Conservation (phyloP, 2,113 vertebrate species). For the Atherinomorus stipes region DNA sequence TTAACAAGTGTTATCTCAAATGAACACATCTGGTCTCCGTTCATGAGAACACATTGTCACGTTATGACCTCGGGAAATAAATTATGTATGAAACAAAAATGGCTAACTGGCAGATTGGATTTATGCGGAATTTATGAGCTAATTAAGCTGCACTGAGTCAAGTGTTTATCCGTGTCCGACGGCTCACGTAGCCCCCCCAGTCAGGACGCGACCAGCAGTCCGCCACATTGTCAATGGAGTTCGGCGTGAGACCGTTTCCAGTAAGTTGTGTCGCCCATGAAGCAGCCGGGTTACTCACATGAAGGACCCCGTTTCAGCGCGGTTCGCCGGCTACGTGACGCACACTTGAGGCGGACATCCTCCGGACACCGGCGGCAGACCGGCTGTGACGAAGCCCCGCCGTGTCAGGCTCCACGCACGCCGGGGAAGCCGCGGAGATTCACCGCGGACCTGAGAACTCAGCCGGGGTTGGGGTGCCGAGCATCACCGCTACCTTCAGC, state of each 20-base stretch:
- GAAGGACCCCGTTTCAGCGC: conserved; percentile 55
- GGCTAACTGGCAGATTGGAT: neutral
- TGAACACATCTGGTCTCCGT: no score
- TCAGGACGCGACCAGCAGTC: neutral
- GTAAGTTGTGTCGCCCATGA: conserved; percentile 21
- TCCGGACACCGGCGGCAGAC: conserved; percentile 41
- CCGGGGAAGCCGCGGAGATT: conserved; percentile 36
- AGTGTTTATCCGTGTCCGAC: neutral
- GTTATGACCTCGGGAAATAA: neutral
- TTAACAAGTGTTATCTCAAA: neutral
- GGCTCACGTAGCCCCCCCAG: neutral
- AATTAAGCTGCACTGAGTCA: neutral
- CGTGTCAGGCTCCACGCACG: conserved; percentile 47
- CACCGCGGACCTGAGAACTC: conserved; percentile 47
- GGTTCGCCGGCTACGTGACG: conserved; percentile 55
- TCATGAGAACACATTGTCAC: neutral
- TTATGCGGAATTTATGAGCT: neutral
- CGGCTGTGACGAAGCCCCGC: conserved; percentile 52
- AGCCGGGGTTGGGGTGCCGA: conserved; percentile 55
- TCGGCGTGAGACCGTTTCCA: conserved; percentile 29
- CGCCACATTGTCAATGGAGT: conserved; percentile 33
- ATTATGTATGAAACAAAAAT: neutral
- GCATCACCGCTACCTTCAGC: conserved; percentile 54
- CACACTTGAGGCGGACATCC: conserved; percentile 48
- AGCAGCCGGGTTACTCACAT: conserved; percentile 74